A percentile compares a stretch with the other conserved stretches of the same genome.
Conservation (phyloP, 2,797 vertebrate species). For the Ceryle rudis region DNA sequence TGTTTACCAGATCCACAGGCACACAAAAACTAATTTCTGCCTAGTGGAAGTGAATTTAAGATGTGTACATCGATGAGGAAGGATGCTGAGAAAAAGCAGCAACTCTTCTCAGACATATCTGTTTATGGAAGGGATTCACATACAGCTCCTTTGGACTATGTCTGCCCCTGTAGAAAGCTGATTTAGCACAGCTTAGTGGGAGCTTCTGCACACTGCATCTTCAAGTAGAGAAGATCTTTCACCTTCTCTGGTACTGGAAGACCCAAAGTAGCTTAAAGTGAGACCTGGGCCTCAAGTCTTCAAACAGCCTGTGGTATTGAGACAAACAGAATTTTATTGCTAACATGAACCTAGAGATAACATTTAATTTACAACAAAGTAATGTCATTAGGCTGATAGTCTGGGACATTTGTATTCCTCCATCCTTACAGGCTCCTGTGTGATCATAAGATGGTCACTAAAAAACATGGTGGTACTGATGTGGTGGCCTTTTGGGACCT, state of each 20-base stretch:
- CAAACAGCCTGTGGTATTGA: not conserved
- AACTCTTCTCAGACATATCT: not conserved
- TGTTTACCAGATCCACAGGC: not conserved
- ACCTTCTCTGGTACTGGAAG: not conserved
- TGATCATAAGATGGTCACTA: not conserved
- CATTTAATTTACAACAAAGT: not conserved
- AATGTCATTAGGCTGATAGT: not conserved
- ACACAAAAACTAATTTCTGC: not conserved
- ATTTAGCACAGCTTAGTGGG: not conserved
- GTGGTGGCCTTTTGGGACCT: not conserved
- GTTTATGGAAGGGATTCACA: not conserved
- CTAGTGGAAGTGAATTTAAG: not conserved
- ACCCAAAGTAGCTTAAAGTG: not conserved
- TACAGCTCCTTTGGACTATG: not conserved
- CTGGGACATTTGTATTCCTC: not conserved
- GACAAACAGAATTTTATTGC: not conserved
- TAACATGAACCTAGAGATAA: not conserved
- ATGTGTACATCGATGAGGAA: not conserved
- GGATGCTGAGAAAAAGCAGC: not conserved
- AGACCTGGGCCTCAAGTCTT: not conserved
- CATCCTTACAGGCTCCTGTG: not conserved
- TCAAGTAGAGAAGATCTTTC: not conserved
- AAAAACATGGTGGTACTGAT: accelerated
- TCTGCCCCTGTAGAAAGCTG: not conserved
- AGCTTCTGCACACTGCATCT: not conserved